phyloP scores from a whole-genome alignment of 2,797 vertebrate genomes.

The Bucorvus abyssinicus region DNA sequence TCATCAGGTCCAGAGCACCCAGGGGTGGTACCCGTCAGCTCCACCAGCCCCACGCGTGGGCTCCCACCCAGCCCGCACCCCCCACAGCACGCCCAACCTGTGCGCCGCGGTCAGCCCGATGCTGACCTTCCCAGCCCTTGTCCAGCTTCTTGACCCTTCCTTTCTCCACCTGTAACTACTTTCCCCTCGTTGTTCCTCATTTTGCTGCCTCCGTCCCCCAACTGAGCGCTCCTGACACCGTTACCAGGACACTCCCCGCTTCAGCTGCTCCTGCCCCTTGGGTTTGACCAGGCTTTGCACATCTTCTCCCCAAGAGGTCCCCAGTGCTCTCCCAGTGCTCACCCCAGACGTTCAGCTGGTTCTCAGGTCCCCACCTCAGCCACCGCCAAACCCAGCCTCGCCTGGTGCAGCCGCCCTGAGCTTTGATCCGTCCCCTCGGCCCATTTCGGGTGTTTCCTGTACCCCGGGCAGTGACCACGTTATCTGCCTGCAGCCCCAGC shows the following conservation, averaged over 20 bases:
- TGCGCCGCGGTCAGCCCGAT: accelerated
- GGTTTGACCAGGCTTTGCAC: not conserved
- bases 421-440: not conserved
- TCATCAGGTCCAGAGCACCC: not conserved
- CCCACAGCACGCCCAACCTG: accelerated
- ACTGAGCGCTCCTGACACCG: not conserved
- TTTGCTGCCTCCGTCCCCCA: not conserved
- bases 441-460: accelerated
- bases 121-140: not conserved
- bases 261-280: accelerated
- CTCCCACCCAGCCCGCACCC: not conserved
- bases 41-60: not conserved
- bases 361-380: not conserved
- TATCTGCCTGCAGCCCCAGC: not conserved
- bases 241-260: not conserved
- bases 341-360: not conserved
- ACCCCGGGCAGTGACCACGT: accelerated
- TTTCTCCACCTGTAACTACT: not conserved
- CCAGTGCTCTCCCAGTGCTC: not conserved
- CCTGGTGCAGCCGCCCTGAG: too few species aligned
- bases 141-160: not conserved
- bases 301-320: not conserved
- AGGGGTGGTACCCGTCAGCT: accelerated
- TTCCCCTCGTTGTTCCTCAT: not conserved
- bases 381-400: not conserved